Evolutionary conservation across 2,113 vertebrate genomes (phyloP), one percentile per base, ranked within the genome.

Genomic region (Antigone vipio): DNA sequence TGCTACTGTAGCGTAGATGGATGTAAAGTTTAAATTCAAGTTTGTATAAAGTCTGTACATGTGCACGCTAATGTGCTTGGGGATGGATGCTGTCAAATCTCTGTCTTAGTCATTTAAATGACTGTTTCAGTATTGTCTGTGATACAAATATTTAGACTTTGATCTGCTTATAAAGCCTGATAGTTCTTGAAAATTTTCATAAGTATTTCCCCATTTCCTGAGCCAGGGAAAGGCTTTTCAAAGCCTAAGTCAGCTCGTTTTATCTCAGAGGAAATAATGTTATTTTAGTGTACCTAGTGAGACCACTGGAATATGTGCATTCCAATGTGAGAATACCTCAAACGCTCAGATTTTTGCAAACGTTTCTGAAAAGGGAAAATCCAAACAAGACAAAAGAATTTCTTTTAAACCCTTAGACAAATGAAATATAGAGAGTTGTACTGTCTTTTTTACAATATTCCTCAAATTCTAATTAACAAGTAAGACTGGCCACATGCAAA

Each of bases 21-120:
- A 92, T 88, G 94, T 67, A 84, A 85, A 86, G 77, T 80, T 95
- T 91, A 96, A 95, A 94, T 82, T 81, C 7, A 44, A 68, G 67
- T 94, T 84, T 71, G 63, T 58, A 74, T 11, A 52, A 84, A 93
- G 63, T 64, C 56, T 60, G 55, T 92, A 15, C 11, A 3, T 15
- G 74, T 50, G 15, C 21, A 9, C 30, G 72, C 29, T 75, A 45
- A 81, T 32, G 63, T 91, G 63, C 73, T 75, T 4, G 9, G 83
- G 68, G 59, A 63, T 78, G 38, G 49, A 56, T n/a, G 38, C 42
- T 82, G 30, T 75, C 66, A 82, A 89, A 82, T 79, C 75, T 93
- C 83, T 50, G 50, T 47, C 53, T 86, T 62, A 1, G 1, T 58
- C 38, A 40, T 58, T 87, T 69, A 85, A 80, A 87, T 85, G 73